Base-by-base conservation (phyloP, 2,113 vertebrate genomes). In the Thunnus thynnus region DNA sequence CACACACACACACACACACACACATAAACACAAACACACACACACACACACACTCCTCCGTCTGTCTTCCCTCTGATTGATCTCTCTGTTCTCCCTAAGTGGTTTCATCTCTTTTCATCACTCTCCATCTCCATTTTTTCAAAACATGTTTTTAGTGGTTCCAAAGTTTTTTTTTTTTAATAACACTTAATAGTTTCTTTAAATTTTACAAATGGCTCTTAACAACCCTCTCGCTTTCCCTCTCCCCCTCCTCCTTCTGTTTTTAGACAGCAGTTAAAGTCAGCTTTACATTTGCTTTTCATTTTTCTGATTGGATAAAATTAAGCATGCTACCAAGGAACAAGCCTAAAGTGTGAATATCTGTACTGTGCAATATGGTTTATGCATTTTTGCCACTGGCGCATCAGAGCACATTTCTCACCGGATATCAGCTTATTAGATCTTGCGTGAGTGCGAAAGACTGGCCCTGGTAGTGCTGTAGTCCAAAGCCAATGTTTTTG, bases 401-500 rank as follows among this genome's bases (percentile, higher is more conserved):
- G 2, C 87, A 90, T 85, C 72, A 30, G 47, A 84, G 76, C 88
- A 80, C 57, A 89, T 84, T 89, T 86, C 79, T 91, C 68, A 47
- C 56, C 30, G 74, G 85, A 87, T 92, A 93, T 92, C 92, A 88
- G 83, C 87, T 86, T 87, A 92, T 90, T 91, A 92, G 86, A 94
- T 94, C 89, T 88, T 74, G 84, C 47, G 22, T 85, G 86, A 89
- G 83, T 82, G 80, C 78, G 72, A 91, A 90, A 92, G 84, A 91
- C 85, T 75, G 75, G 84, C 75, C 89, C 81, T 77, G 65, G 66
- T 84, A 86, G 85, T 50, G 69, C 78, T 83, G 84, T 70, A 87
- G 93, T 92, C 91, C 89, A 89, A 86, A 90, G 93, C 87, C 92
- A 90, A 84, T 91, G 91, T 93, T 92, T 90, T 86, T 79, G 93